These are phyloP conservation scores for Chloroclystis v-ata DNA, from an alignment of 2,888 invertebrate genomes.

Conservation along the genomic window DNA sequence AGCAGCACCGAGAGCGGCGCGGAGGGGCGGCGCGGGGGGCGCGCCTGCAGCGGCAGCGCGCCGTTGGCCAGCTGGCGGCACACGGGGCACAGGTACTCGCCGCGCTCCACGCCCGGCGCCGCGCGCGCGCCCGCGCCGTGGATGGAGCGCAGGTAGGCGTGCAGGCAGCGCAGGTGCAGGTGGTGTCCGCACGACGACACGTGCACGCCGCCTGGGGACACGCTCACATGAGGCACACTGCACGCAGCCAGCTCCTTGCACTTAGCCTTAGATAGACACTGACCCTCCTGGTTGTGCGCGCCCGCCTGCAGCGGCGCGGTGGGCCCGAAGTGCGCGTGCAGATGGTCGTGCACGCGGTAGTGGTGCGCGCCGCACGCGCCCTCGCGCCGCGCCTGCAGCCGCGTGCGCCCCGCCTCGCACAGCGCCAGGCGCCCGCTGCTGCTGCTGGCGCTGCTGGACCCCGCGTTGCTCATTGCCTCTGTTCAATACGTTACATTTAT, in stretches of 20 bases:
- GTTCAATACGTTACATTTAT: too few relatives aligned
- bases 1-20: conserved; percentile 65
- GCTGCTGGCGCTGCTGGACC: too few relatives aligned
- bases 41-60: conserved; percentile 88
- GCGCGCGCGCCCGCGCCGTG: conserved; percentile 81
- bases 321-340: conserved; percentile 83
- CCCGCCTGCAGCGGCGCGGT: conserved; percentile 16
- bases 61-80: conserved; percentile 89
- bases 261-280: not conserved
- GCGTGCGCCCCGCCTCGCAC: conserved; percentile 49
- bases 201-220: conserved; percentile 94
- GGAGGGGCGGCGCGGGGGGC: conserved; percentile 77
- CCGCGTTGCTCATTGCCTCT: too few relatives aligned
- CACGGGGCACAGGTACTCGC: conserved; percentile 96
- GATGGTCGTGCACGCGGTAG: conserved; percentile 85
- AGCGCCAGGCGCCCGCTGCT: conserved; percentile 61
- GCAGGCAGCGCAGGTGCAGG: conserved; percentile 95
- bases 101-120: conserved; percentile 81
- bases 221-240: too few relatives aligned
- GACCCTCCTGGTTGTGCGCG: conserved; percentile 10
- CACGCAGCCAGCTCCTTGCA: too few relatives aligned
- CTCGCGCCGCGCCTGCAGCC: conserved; percentile 65
- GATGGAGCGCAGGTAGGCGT: conserved; percentile 92
- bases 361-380: conserved; percentile 86
- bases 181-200: conserved; percentile 98